phyloP scores from a whole-genome alignment of 2,113 vertebrate genomes.

The Bostrychus sinensis region DNA sequence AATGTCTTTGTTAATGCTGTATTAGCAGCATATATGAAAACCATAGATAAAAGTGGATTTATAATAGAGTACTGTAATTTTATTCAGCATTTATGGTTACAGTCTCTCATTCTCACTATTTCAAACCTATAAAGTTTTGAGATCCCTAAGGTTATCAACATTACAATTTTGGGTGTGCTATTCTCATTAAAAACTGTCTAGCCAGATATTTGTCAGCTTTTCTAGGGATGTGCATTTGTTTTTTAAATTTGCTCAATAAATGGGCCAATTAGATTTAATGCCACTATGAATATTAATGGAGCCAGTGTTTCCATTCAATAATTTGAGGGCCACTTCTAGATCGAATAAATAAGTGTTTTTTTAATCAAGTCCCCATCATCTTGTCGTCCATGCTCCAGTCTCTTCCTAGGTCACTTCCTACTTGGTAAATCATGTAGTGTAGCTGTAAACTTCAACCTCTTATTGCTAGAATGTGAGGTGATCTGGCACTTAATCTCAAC shows the following conservation, averaged over 20 bases:
- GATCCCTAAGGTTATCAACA: background rate
- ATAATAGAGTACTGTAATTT: too few species aligned
- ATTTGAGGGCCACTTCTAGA: conserved; percentile 2
- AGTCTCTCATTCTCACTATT: background rate
- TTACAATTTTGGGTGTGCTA: background rate
- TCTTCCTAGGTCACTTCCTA: conserved; percentile 18
- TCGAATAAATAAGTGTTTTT: background rate
- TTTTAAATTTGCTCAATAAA: conserved; percentile 5
- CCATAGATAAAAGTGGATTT: too few species aligned
- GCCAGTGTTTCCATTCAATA: conserved; percentile 1
- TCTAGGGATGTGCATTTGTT: background rate
- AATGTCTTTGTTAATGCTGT: too few species aligned
- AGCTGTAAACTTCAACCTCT: conserved; percentile 22
- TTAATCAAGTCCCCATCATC: background rate
- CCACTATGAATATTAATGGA: conserved; percentile 45
- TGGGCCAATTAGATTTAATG: conserved; percentile 30
- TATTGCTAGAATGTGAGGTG: conserved; percentile 15
- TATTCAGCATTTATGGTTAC: too few species aligned
- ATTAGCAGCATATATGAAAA: too few species aligned
- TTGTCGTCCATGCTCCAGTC: background rate
- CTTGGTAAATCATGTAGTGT: conserved; percentile 4
- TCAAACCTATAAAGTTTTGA: background rate
- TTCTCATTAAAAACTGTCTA: background rate
- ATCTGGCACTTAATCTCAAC: conserved; percentile 20
- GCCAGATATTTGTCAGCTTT: background rate